Percentiles rank a stretch among this genome's conserved stretches.
phyloP scores from a whole-genome alignment of 2,888 invertebrate genomes.

The Standfussiana lucernea region DNA sequence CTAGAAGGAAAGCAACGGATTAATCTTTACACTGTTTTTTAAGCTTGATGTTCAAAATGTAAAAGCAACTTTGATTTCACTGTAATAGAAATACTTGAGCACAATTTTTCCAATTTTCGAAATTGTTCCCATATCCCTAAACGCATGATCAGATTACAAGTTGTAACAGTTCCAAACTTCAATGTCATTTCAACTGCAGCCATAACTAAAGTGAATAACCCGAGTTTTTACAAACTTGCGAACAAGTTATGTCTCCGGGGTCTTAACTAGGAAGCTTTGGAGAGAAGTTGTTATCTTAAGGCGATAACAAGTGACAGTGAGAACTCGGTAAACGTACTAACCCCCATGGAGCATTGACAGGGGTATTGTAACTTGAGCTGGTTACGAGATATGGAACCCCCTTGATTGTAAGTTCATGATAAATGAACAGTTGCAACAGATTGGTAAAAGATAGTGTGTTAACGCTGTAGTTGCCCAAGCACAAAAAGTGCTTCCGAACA shows the following conservation, averaged over 20 bases:
- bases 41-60: background rate
- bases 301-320: slow-evolving; percentile 52
- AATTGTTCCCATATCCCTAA: slow-evolving; percentile 15
- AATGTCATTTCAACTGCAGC: slow-evolving; percentile 51
- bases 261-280: slow-evolving; percentile 49
- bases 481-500: background rate
- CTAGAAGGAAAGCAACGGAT: background rate
- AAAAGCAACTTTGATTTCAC: background rate
- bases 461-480: too few species aligned
- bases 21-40: background rate
- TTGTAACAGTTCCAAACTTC: slow-evolving; percentile 25
- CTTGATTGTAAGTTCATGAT: slow-evolving; percentile 22
- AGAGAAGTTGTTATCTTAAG: slow-evolving; percentile 59
- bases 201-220: slow-evolving; percentile 43
- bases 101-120: background rate
- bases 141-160: slow-evolving; percentile 41
- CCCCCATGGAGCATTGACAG: slow-evolving; percentile 34
- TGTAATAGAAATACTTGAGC: background rate
- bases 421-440: slow-evolving; percentile 3
- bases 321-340: slow-evolving; percentile 30
- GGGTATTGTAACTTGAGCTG: slow-evolving; percentile 32
- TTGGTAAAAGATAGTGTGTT: background rate
- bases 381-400: slow-evolving; percentile 16
- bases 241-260: slow-evolving; percentile 47
- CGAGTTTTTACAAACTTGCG: slow-evolving; percentile 55